Percentiles rank a stretch among this genome's conserved stretches.
These are phyloP conservation scores for Enteromius fasciolatus DNA, from an alignment of 2,797 vertebrate genomes.

Conservation along the genomic window DNA sequence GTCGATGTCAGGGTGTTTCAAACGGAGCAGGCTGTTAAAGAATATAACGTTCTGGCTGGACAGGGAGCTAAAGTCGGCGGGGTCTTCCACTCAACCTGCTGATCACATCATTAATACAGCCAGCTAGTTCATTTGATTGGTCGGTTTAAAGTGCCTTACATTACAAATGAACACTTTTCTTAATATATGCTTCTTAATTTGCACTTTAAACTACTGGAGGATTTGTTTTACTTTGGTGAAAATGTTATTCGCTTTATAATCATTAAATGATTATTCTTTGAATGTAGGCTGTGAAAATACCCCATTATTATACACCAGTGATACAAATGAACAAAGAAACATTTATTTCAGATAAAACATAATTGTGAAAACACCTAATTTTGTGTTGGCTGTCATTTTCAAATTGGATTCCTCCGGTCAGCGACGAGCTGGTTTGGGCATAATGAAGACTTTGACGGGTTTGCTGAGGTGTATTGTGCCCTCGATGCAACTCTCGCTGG, in stretches of 20 bases:
- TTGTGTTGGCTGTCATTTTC: not conserved
- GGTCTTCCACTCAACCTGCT: slow-evolving; percentile 95
- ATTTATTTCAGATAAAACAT: slow-evolving; percentile 39
- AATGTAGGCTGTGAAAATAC: not conserved
- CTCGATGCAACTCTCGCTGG: slow-evolving; percentile 82
- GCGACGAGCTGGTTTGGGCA: slow-evolving; percentile 94
- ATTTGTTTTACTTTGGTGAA: not conserved
- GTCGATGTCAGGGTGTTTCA: slow-evolving; percentile 85
- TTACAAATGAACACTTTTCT: not conserved
- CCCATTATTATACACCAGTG: not conserved
- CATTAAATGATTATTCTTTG: not conserved
- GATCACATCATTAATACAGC: slow-evolving; percentile 56
- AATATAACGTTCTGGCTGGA: slow-evolving; percentile 86
- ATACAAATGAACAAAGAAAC: not conserved
- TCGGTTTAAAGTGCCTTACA: slow-evolving; percentile 9
- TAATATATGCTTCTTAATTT: not conserved
- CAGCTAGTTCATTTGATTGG: not conserved
- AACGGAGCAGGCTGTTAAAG: slow-evolving; percentile 86
- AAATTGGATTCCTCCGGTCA: slow-evolving; percentile 55
- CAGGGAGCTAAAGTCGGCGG: slow-evolving; percentile 87
- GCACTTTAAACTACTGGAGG: not conserved
- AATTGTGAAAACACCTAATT: not conserved
- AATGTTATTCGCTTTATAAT: slow-evolving; percentile 18
- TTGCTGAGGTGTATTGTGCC: slow-evolving; percentile 95
- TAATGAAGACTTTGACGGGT: slow-evolving; percentile 92